These are phyloP conservation scores for Charanyca ferruginea DNA, from an alignment of 2,888 invertebrate genomes.

Conservation along the genomic window DNA sequence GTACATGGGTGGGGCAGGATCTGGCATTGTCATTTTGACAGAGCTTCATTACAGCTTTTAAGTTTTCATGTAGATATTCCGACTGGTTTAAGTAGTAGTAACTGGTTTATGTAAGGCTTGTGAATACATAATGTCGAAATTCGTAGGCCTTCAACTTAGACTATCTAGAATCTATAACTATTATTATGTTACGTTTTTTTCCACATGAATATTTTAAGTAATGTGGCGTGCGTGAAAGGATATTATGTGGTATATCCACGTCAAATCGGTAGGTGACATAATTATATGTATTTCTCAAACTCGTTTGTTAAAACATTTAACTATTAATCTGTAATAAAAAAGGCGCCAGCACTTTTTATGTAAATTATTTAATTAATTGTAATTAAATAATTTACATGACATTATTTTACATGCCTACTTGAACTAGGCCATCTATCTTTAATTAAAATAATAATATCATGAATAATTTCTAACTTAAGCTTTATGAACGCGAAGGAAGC, in stretches of 20 bases:
- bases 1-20: no score
- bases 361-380: not conserved
- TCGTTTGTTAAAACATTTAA: not conserved
- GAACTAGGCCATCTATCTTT: not conserved
- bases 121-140: not conserved
- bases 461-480: no score
- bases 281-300: constrained; percentile 1
- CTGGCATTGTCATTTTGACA: no score
- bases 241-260: not conserved
- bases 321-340: not conserved
- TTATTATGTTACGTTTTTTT: not conserved
- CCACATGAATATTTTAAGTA: not conserved
- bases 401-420: not conserved
- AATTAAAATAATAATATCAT: not conserved
- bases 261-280: not conserved
- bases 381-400: not conserved
- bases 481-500: no score
- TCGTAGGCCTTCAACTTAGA: not conserved
- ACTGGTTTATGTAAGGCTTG: no score
- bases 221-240: not conserved
- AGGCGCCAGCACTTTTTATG: not conserved
- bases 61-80: no score
- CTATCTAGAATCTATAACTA: not conserved
- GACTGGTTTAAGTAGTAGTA: no score
- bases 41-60: no score